These are phyloP conservation scores for Picathartes gymnocephalus DNA, from an alignment of 2,113 vertebrate species.

Conservation along the genomic window DNA sequence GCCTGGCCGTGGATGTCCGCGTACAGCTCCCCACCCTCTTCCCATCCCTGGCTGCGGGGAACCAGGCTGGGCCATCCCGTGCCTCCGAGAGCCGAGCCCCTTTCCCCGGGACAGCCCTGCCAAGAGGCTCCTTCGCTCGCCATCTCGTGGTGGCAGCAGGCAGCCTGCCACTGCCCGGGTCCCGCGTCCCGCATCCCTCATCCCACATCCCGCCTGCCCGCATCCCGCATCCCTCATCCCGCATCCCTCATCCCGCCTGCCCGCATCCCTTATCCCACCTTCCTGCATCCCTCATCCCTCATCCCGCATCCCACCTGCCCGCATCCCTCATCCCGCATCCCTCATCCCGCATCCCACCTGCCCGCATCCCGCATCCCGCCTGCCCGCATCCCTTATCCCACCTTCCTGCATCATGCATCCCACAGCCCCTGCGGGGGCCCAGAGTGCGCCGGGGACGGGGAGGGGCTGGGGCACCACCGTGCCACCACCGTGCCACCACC, in stretches of 20 bases:
- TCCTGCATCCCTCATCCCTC: rapidly evolving
- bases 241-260: rapidly evolving
- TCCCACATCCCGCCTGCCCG: rapidly evolving
- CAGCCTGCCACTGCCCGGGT: neutral
- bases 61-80: rapidly evolving
- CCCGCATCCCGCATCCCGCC: rapidly evolving
- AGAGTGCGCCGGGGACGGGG: rapidly evolving
- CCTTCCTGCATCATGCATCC: too few species aligned
- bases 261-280: neutral
- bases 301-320: rapidly evolving
- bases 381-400: neutral
- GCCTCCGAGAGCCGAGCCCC: neutral
- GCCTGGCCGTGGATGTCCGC: neutral
- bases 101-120: neutral
- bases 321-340: rapidly evolving
- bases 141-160: constrained; percentile 47
- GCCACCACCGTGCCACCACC: neutral
- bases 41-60: rapidly evolving
- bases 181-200: rapidly evolving
- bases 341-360: neutral
- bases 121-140: constrained; percentile 33
- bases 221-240: rapidly evolving
- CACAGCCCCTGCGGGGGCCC: neutral
- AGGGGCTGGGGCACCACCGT: too few species aligned
- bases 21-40: rapidly evolving